Percentiles rank a stretch among this genome's conserved stretches.
phyloP scores from a whole-genome alignment of 2,797 vertebrate genomes.

The Pipistrellus nathusii region DNA sequence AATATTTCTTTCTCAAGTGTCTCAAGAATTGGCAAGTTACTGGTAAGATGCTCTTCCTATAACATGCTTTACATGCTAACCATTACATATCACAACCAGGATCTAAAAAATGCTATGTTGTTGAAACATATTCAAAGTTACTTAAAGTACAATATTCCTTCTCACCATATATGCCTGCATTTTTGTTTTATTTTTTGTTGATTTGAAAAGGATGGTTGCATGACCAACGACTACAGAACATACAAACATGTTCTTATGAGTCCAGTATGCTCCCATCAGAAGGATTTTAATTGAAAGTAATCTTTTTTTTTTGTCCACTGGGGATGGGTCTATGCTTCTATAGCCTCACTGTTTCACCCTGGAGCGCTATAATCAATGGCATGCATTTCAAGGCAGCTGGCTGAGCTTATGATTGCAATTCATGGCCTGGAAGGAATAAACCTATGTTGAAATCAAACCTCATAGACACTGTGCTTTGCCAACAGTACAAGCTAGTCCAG shows the following conservation, averaged over 20 bases:
- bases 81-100: not conserved
- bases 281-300: not conserved
- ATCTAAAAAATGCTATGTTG: constrained; percentile 23
- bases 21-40: not conserved
- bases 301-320: not conserved
- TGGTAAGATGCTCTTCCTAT: not conserved
- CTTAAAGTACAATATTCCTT: constrained; percentile 15
- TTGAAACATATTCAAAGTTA: constrained; percentile 50
- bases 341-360: not conserved
- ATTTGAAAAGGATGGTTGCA: not conserved
- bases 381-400: not conserved
- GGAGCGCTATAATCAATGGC: not conserved
- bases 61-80: not conserved
- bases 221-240: not conserved
- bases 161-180: not conserved
- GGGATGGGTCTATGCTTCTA: not conserved
- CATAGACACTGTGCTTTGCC: not conserved
- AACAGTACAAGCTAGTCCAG: not conserved
- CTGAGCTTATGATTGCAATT: not conserved
- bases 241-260: not conserved
- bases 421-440: not conserved
- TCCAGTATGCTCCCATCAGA: not conserved
- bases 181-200: not conserved
- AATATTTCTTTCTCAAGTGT: not conserved
- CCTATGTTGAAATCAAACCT: not conserved